Percentiles rank a stretch among this genome's conserved stretches.
Evolutionary conservation across 2,888 invertebrate genomes (phyloP).

Genomic region (Ectobius pallidus): DNA sequence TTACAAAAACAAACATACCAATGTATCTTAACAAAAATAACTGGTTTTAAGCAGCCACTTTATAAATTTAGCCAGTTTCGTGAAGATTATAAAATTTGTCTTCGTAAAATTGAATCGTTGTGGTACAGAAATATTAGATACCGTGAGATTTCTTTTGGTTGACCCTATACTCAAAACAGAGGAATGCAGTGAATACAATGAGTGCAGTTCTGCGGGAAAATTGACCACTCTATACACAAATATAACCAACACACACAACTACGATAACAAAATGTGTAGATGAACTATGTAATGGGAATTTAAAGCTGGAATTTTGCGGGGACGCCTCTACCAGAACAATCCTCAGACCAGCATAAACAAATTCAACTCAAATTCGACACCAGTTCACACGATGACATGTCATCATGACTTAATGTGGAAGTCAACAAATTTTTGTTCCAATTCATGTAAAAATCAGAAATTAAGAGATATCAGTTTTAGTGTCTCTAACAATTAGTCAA

Average conservation of each 20-base stretch:
- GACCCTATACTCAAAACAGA: constrained; percentile 6
- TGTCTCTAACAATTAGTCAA: no score
- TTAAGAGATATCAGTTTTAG: no score
- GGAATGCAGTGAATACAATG: constrained; percentile 10
- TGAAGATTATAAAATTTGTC: no score
- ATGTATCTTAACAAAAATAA: no score
- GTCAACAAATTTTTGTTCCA: no score
- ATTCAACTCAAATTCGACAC: not conserved
- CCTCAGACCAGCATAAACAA: not conserved
- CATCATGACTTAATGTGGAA: not conserved
- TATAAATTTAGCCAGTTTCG: no score
- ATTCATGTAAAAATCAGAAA: no score
- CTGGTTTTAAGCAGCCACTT: no score
- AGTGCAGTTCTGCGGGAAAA: constrained; percentile 26
- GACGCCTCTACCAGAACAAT: not conserved
- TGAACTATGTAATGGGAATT: constrained; percentile 28
- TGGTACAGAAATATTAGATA: not conserved
- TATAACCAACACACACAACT: constrained; percentile 12
- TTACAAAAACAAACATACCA: no score
- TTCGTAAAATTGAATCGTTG: no score
- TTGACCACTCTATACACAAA: constrained; percentile 25
- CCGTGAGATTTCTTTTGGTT: not conserved
- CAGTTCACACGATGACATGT: no score
- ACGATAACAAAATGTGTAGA: constrained; percentile 21
- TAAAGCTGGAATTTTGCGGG: constrained; percentile 17